phyloP scores from a whole-genome alignment of 2,888 invertebrate species.

The Cryptus viduatorius region DNA sequence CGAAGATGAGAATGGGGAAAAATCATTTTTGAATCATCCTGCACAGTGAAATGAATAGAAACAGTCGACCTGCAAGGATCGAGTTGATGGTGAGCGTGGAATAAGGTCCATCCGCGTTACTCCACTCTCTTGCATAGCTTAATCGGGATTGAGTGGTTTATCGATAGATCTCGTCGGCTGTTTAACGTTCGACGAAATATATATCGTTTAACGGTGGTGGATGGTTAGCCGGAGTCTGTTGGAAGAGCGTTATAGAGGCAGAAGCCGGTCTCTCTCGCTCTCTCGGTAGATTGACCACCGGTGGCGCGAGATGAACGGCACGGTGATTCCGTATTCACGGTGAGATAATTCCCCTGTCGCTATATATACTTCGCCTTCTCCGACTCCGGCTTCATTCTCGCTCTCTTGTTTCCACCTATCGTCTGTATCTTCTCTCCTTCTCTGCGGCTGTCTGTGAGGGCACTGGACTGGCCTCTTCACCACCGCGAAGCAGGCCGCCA shows the following conservation, averaged over 20 bases:
- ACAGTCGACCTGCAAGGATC: conserved; percentile 50
- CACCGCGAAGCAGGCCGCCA: conserved; percentile 48
- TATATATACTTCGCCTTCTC: conserved; percentile 40
- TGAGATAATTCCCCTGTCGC: conserved; percentile 74
- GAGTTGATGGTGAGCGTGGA: conserved; percentile 41
- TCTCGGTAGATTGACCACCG: conserved; percentile 55
- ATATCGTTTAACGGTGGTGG: conserved; percentile 33
- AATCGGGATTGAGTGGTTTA: conserved; percentile 65
- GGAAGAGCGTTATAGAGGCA: background rate
- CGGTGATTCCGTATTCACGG: conserved; percentile 75
- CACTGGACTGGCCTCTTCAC: conserved; percentile 25
- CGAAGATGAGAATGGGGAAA: background rate
- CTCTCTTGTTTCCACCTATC: conserved; percentile 1
- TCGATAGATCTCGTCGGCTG: conserved; percentile 50
- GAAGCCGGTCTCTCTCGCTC: conserved; percentile 5
- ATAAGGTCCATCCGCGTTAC: conserved; percentile 20
- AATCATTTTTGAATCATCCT: conserved; percentile 3
- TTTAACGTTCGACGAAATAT: conserved; percentile 52
- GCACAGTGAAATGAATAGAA: background rate
- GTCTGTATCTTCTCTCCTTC: background rate
- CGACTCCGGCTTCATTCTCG: conserved; percentile 3
- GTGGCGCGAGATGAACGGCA: conserved; percentile 73
- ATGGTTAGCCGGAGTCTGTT: conserved; percentile 16
- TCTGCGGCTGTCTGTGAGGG: conserved; percentile 12
- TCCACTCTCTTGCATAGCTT: conserved; percentile 51